phyloP scores from a whole-genome alignment of 2,113 vertebrate genomes.

The Antechinus flavipes region DNA sequence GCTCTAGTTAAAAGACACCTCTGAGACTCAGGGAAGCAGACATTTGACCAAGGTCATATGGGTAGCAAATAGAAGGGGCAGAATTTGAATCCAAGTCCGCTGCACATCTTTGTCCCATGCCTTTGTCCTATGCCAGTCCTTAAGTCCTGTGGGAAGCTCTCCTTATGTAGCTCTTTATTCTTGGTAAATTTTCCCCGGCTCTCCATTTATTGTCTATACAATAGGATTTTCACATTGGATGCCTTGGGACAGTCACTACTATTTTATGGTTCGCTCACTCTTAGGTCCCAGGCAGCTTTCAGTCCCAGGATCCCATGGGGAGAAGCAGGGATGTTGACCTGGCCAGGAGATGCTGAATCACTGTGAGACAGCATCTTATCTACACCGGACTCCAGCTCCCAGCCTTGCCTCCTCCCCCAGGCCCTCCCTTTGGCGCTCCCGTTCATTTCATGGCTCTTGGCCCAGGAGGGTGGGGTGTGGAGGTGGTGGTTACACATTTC shows the following conservation, averaged over 20 bases:
- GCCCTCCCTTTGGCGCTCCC: not conserved
- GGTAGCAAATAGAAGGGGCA: not conserved
- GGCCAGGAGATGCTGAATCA: not conserved
- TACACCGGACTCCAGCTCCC: not conserved
- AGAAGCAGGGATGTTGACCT: not conserved
- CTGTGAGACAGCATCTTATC: not conserved
- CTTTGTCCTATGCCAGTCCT: not conserved
- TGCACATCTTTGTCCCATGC: not conserved
- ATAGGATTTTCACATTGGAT: not conserved
- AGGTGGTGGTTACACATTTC: not conserved
- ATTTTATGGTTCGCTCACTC: not conserved
- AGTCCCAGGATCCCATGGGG: not conserved
- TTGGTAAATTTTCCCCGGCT: not conserved
- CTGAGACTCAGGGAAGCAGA: not conserved
- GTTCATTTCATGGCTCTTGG: not conserved
- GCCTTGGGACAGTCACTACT: not conserved
- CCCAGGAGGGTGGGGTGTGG: not conserved
- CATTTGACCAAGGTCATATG: not conserved
- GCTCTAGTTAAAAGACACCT: not conserved
- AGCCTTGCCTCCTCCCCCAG: not conserved
- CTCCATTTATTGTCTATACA: not conserved
- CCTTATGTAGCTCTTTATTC: not conserved
- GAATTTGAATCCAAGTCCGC: not conserved
- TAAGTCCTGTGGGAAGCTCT: not conserved
- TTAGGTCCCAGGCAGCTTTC: not conserved